phyloP scores from a whole-genome alignment of 1,140 invertebrate species.

The Homarus americanus region DNA sequence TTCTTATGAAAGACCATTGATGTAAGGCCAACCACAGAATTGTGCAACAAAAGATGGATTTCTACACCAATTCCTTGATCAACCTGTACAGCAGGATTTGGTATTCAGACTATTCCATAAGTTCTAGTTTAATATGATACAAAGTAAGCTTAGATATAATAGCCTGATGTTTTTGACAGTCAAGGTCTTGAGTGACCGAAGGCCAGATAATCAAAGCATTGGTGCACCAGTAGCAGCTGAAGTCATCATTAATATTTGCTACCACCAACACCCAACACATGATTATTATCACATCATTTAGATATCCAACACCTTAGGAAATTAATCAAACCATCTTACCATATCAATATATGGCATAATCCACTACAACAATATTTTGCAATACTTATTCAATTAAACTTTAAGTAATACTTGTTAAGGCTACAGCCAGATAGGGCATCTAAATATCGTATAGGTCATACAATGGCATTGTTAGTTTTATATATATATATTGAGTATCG shows the following conservation, averaged over 20 bases:
- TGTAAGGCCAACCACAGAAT: constrained; percentile 42
- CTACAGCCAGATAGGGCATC: not conserved
- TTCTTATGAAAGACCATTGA: constrained; percentile 45
- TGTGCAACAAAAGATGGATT: constrained; percentile 1
- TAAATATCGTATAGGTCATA: not conserved
- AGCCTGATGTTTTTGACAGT: not conserved
- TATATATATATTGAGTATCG: not conserved
- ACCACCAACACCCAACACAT: not conserved
- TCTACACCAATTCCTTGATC: not conserved
- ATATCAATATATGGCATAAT: not conserved
- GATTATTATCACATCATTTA: not conserved
- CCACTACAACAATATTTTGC: not conserved
- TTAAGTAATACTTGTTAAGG: not conserved
- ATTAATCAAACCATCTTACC: not conserved
- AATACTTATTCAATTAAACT: not conserved
- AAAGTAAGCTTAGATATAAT: not conserved
- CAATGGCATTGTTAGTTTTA: not conserved
- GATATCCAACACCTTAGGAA: not conserved
- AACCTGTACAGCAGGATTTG: constrained; percentile 2
- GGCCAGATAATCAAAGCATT: constrained; percentile 8
- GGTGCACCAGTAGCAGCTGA: not conserved
- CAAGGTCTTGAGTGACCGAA: not conserved
- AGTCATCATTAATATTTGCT: not conserved
- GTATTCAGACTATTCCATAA: not conserved
- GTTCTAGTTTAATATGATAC: not conserved